Evolutionary conservation across 64 coral and sea anemone genomes (phyloP).

Genomic region (Exaiptasia diaphana): DNA sequence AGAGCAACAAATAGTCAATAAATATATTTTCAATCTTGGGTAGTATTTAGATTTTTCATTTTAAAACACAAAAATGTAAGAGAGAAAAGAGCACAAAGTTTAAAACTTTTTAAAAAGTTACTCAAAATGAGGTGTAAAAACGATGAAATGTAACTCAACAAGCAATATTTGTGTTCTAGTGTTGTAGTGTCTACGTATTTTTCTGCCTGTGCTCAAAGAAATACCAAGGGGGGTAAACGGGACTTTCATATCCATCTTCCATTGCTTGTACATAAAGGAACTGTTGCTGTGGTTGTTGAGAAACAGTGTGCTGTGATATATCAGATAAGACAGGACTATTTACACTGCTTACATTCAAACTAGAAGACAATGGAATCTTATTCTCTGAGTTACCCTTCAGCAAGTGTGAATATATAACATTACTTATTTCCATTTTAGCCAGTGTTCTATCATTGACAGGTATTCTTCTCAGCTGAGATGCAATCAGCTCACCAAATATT

Average conservation of each 20-base stretch:
- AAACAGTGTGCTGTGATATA: not conserved
- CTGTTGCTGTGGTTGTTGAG: not conserved
- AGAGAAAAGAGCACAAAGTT: no score
- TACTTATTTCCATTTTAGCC: conserved; percentile 41
- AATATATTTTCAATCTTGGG: no score
- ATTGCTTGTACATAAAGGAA: no score
- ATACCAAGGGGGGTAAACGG: not conserved
- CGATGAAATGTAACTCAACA: no score
- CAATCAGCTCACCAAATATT: conserved; percentile 48
- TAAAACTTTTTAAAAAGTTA: no score
- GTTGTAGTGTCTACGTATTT: no score
- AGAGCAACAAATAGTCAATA: no score
- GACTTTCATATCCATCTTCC: not conserved
- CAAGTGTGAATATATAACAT: not conserved
- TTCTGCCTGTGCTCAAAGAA: no score
- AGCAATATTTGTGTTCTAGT: no score
- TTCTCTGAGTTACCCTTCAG: not conserved
- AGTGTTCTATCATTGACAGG: not conserved
- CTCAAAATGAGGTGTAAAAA: no score
- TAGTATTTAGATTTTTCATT: no score
- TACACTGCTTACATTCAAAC: not conserved
- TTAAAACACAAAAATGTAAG: no score
- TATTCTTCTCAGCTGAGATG: conserved; percentile 10
- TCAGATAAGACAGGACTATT: not conserved
- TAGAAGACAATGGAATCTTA: not conserved